These are phyloP conservation scores for Malurus melanocephalus DNA, from an alignment of 2,113 vertebrate genomes.

Conservation along the genomic window DNA sequence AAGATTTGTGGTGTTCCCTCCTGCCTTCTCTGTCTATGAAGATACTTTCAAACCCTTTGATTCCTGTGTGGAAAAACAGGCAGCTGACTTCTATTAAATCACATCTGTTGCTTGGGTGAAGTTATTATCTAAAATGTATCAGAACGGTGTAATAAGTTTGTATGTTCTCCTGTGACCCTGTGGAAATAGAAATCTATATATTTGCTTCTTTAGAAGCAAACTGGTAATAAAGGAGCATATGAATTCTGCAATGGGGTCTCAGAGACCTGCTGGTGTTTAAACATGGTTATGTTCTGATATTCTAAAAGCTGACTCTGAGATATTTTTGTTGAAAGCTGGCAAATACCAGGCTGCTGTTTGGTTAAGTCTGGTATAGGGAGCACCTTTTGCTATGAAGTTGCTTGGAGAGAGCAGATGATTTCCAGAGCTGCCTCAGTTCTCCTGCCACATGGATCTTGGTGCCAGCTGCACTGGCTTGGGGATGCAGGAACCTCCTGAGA, in stretches of 20 bases:
- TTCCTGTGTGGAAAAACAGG: conserved; percentile 18
- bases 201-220: not conserved
- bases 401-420: not conserved
- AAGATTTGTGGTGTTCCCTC: not conserved
- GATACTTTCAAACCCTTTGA: not conserved
- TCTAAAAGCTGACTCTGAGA: not conserved
- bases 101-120: not conserved
- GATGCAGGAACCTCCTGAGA: not conserved
- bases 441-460: not conserved
- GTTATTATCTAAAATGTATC: conserved; percentile 1
- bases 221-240: not conserved
- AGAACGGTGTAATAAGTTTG: not conserved
- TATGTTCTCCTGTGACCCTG: not conserved
- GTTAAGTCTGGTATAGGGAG: not conserved
- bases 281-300: not conserved
- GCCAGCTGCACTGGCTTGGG: not conserved
- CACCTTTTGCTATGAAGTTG: not conserved
- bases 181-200: not conserved
- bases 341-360: not conserved
- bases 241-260: not conserved
- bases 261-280: not conserved
- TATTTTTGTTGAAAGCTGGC: not conserved
- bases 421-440: not conserved
- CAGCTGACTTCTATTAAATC: conserved; percentile 22
- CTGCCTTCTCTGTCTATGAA: not conserved